Conservation (phyloP, 1,140 invertebrate species). For the Dufourea novaeangliae region DNA sequence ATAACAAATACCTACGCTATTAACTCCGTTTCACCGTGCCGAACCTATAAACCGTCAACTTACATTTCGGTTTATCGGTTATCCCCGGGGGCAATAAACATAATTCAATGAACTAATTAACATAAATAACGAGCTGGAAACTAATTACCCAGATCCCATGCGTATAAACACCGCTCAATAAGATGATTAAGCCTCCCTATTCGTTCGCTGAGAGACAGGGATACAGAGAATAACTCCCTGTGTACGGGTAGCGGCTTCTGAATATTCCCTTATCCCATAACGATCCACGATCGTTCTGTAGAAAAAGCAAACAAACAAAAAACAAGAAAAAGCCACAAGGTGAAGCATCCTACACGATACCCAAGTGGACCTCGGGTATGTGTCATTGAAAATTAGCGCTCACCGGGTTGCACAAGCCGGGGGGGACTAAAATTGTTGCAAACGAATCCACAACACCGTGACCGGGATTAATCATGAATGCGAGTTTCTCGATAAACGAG, state of each 20-base stretch:
- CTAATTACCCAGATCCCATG: conserved; percentile 20
- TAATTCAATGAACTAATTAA: conserved; percentile 21
- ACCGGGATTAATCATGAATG: conserved; percentile 15
- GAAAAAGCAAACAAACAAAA: background rate
- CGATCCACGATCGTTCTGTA: background rate
- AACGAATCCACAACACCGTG: too few species aligned
- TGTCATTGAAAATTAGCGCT: conserved; percentile 25
- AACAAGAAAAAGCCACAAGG: too few species aligned
- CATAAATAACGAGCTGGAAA: conserved; percentile 29
- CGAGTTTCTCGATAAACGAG: conserved; percentile 29
- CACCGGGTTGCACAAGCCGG: background rate
- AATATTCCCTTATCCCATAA: background rate
- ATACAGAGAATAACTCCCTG: background rate
- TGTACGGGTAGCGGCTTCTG: background rate
- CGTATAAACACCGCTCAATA: background rate
- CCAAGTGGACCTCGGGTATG: too few species aligned
- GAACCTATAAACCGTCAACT: background rate
- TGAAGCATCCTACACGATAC: too few species aligned
- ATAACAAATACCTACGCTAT: background rate
- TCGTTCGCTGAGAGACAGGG: background rate
- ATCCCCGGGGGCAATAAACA: background rate
- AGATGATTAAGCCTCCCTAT: background rate
- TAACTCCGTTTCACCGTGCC: background rate
- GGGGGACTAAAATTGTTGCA: background rate
- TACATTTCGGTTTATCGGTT: conserved; percentile 12